Evolutionary conservation across 2,797 vertebrate genomes (phyloP).

Genomic region (Girardinus metallicus): DNA sequence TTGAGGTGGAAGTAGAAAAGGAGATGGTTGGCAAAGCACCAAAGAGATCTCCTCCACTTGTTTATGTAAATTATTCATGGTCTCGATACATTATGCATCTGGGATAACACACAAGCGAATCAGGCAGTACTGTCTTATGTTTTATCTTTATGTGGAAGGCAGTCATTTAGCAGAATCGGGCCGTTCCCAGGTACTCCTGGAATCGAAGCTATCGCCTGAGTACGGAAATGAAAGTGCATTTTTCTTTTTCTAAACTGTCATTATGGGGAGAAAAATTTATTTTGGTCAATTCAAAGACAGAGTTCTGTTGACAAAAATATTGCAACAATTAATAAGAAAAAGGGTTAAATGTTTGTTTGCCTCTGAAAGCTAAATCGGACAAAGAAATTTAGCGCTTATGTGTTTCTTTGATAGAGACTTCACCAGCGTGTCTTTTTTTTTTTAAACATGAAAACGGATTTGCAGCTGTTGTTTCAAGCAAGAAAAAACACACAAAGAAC

Average conservation of each 20-base stretch:
- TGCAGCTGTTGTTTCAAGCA: conserved; percentile 43
- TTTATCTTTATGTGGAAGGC: conserved; percentile 75
- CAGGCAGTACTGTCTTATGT: conserved; percentile 73
- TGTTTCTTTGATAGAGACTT: neutral
- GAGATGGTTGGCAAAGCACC: conserved; percentile 65
- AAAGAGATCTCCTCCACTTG: conserved; percentile 75
- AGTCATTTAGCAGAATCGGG: conserved; percentile 67
- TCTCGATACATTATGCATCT: conserved; percentile 78
- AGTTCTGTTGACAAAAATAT: neutral
- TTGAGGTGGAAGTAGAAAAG: conserved; percentile 59
- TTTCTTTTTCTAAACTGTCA: conserved; percentile 25
- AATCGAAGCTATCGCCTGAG: conserved; percentile 39
- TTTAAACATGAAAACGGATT: conserved; percentile 47
- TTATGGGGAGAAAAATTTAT: conserved; percentile 30
- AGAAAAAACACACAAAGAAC: conserved; percentile 13
- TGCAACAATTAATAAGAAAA: neutral
- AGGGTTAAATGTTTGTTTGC: neutral
- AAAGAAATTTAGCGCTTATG: neutral
- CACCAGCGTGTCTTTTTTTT: conserved; percentile 34
- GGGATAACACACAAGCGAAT: conserved; percentile 70
- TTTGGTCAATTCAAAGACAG: conserved; percentile 4
- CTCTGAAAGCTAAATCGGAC: neutral
- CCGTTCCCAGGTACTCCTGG: conserved; percentile 52
- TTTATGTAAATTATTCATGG: conserved; percentile 81
- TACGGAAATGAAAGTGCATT: conserved; percentile 49